These are phyloP conservation scores for Tiphia femorata DNA, from an alignment of 2,888 invertebrate genomes.

Conservation along the genomic window DNA sequence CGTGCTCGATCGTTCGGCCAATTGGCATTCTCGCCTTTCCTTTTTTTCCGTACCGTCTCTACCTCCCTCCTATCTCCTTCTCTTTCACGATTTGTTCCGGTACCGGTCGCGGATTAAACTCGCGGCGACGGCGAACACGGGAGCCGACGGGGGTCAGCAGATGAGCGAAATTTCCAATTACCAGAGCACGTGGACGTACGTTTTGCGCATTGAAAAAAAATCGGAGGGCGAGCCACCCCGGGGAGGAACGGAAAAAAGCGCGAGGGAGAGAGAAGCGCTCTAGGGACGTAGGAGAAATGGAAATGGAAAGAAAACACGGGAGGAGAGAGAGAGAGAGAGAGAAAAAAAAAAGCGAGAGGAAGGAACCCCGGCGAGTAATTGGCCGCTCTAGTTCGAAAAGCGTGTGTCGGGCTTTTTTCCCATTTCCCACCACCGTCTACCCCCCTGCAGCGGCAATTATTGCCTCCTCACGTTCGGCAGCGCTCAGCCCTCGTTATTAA, in stretches of 20 bases:
- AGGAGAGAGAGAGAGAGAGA: neutral
- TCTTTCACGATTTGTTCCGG: slow-evolving; percentile 19
- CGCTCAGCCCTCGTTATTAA: slow-evolving; percentile 27
- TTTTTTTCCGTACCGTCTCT: slow-evolving; percentile 13
- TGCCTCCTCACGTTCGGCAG: slow-evolving; percentile 30
- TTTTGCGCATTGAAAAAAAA: slow-evolving; percentile 23
- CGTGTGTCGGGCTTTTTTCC: slow-evolving; percentile 6
- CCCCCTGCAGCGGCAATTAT: slow-evolving; percentile 26
- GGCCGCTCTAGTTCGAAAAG: slow-evolving; percentile 32
- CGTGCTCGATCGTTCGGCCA: slow-evolving; percentile 25
- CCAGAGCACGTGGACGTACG: slow-evolving; percentile 38
- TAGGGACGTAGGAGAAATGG: slow-evolving; percentile 18
- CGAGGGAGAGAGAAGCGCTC: slow-evolving; percentile 6
- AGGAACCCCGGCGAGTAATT: slow-evolving; percentile 30
- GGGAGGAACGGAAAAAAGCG: slow-evolving; percentile 1
- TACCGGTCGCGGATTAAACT: slow-evolving; percentile 33
- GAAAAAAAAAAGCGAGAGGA: slow-evolving; percentile 9
- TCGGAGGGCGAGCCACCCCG: neutral
- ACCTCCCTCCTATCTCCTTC: slow-evolving; percentile 1
- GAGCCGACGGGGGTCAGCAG: slow-evolving; percentile 38
- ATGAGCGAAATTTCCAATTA: slow-evolving; percentile 48
- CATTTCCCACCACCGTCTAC: neutral
- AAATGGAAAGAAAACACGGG: slow-evolving; percentile 33
- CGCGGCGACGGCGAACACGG: slow-evolving; percentile 23
- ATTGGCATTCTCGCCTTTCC: slow-evolving; percentile 27